phyloP scores from a whole-genome alignment of 1,140 invertebrate genomes.

The Branchinecta lynchi region DNA sequence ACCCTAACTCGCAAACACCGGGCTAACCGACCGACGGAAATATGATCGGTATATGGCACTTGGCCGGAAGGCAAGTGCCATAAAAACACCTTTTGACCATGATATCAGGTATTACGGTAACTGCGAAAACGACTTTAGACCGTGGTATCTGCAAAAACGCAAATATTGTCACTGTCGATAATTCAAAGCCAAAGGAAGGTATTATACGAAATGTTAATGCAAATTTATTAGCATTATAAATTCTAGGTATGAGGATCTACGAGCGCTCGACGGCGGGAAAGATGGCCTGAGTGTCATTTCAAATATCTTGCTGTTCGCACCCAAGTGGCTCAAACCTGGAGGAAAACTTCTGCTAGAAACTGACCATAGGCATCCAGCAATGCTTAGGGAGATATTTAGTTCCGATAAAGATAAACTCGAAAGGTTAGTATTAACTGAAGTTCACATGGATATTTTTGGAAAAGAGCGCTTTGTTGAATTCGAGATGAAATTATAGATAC shows the following conservation, averaged over 20 bases:
- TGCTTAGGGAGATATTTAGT: background rate
- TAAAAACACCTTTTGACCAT: too few species aligned
- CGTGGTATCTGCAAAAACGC: too few species aligned
- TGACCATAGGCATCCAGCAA: slow-evolving; percentile 37
- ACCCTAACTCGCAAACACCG: too few species aligned
- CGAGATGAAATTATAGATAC: background rate
- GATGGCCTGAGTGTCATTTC: slow-evolving; percentile 43
- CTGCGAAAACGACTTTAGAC: too few species aligned
- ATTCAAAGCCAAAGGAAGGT: too few species aligned
- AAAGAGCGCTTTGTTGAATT: slow-evolving; percentile 7
- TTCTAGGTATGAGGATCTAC: slow-evolving; percentile 43
- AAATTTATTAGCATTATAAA: too few species aligned
- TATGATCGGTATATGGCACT: too few species aligned
- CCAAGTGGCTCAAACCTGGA: slow-evolving; percentile 32
- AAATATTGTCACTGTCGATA: too few species aligned
- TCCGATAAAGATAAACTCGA: background rate
- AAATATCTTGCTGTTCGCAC: slow-evolving; percentile 38
- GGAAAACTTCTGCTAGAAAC: slow-evolving; percentile 43
- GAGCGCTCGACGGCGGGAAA: slow-evolving; percentile 42
- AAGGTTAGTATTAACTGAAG: background rate
- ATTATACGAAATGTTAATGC: too few species aligned
- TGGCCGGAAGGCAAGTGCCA: too few species aligned
- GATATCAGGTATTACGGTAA: too few species aligned
- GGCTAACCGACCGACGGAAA: too few species aligned
- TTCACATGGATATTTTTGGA: background rate